Base-by-base conservation (phyloP, 2,888 invertebrate genomes). In the Cerceris rybyensis region DNA sequence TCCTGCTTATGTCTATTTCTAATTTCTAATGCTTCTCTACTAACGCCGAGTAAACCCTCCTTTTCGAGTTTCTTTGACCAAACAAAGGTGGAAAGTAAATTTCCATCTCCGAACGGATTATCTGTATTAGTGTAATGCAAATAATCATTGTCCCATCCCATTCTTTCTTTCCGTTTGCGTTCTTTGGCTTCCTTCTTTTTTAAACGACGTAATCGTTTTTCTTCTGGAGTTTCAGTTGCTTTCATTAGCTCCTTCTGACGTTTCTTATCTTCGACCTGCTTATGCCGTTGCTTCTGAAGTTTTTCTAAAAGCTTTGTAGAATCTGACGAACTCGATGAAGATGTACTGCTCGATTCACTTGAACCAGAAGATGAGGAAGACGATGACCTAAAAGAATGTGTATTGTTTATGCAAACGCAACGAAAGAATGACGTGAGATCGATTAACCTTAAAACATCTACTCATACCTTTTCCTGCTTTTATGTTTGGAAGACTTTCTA, bases 91-190 rank as follows among this genome's bases (percentile, higher is more conserved):
- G 98, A 96, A 6, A 98, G 95, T 52, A 99, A 94, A 88, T 98
- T 98, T 0, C 97, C 97, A 94, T 99, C 99, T 0, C 99, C 99
- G 92, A 99, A 99, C 0, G 99, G 99, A 93, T 99, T 99, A 92
- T 99, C 99, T 66, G 97, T 97, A 92, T 99, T 98, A 0, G 99
- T 99, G 90, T 99, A 99, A 89, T 98, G 98, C 78, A 98, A 95
- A 91, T 98, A 98, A 92, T 99, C 98, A 82, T 96, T 97, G 92
- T 98, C 98, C 98, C 98, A 98, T 7, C 98, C 98, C 98, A 98
- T 98, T 82, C 97, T 94, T 91, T 98, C 97, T 70, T 98, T 97
- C 0, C 98, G 93, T 78, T 95, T 95, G 0, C 97, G 94, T 92
- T 98, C 98, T 89, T 99, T 99, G 0, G 96, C 96, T 90, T 97